These are phyloP conservation scores for Mastigias papua DNA, from an alignment of 30 jellyfish, hydroid and myxozoan species.

Conservation along the genomic window DNA sequence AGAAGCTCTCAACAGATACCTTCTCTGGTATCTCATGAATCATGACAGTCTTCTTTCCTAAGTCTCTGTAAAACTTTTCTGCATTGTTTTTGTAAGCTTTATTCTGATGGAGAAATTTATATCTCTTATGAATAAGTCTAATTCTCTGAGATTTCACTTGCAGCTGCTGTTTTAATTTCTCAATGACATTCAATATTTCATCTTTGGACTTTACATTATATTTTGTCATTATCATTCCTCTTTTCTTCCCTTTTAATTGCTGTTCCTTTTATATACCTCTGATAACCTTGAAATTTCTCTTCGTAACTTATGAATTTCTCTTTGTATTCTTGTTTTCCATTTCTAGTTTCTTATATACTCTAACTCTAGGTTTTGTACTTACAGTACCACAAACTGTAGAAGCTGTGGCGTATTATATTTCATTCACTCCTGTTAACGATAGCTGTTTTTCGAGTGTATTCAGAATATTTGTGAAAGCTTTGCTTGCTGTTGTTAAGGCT, in stretches of 20 bases:
- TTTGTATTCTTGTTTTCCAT: neutral
- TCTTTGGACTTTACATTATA: neutral
- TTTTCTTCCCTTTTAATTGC: neutral
- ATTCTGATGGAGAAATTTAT: neutral
- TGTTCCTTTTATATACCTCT: no score
- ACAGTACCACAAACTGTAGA: neutral
- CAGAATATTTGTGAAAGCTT: neutral
- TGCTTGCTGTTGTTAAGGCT: neutral
- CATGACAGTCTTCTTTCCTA: neutral
- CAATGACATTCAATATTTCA: neutral
- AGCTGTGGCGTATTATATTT: neutral
- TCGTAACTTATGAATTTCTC: neutral
- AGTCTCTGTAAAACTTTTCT: neutral
- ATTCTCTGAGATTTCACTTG: constrained; percentile 20
- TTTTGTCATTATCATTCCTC: neutral
- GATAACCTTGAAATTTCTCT: neutral
- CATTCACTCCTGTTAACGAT: neutral
- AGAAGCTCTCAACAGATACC: neutral
- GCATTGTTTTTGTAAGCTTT: neutral
- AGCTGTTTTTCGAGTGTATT: neutral
- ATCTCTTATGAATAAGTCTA: neutral
- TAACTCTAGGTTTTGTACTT: neutral
- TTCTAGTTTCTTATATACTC: neutral
- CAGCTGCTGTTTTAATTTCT: constrained; percentile 17
- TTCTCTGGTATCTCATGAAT: neutral